Evolutionary conservation across 1,140 invertebrate genomes (phyloP), one percentile per base, ranked within the genome.

Genomic region (Tetramorium alpestre): DNA sequence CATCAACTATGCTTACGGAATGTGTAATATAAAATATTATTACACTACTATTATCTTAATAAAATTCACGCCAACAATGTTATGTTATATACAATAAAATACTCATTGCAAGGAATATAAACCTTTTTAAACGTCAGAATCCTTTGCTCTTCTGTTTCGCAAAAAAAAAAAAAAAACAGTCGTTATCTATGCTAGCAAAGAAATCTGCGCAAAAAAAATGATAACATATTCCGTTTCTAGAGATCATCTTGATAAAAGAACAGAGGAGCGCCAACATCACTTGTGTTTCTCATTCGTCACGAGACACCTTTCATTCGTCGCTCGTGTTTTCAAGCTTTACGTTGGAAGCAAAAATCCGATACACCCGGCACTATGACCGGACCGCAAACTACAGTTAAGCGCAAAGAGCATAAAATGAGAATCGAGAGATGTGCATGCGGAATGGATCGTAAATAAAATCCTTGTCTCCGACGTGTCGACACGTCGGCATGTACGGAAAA

Each of bases 301-400:
- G 60, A 56, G 28, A 73, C 33, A 44, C 25, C 8, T 44, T 38
- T 25, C 75, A 38, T 33, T 25, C 18, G 76, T 49, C 77, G 69
- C 60, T 33, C 64, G 87, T 58, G 84, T 81, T 77, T 64, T 49
- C 69, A 73, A 60, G 38, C 41, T 44, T 56, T 67, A 73, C 47
- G 22, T n/a, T 76, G 87, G 67, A 88, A 85, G 87, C 73, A 75
- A 87, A 78, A 64, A 54, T 64, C 82, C 90, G 88, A 75, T 89
- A 89, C 81, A 73, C 87, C 70, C 88, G 90, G 76, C 86, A 88
- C 89, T 89, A 89, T 90, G 90, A 92, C 86, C 65, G 92, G 88
- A 94, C 93, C 93, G 88, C 92, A 91, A 91, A 93, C 91, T 93
- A 93, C 93, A 94, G 92, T 93, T 94, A 93, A 89, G 89, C 87